These are phyloP conservation scores for Lepidiolamprologus cunningtoni DNA, from an alignment of 2,113 vertebrate species.

Conservation along the genomic window DNA sequence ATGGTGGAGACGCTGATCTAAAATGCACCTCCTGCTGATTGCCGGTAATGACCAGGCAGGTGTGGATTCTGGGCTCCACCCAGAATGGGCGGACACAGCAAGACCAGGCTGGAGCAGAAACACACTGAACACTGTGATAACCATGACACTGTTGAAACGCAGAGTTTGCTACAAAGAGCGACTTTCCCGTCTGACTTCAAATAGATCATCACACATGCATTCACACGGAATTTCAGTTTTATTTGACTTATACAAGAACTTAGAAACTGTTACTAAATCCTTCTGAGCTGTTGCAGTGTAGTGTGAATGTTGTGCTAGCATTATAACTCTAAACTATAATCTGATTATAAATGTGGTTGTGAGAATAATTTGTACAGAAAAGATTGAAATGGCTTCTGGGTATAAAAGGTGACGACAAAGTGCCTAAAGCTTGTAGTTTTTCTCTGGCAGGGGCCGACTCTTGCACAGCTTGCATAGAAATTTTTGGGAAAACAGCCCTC, in stretches of 20 bases:
- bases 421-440: neutral
- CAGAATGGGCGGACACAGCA: neutral
- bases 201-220: neutral
- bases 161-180: neutral
- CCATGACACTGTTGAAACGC: constrained; percentile 87
- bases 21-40: neutral
- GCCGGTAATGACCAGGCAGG: neutral
- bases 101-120: neutral
- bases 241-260: neutral
- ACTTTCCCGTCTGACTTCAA: neutral
- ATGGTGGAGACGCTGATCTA: neutral
- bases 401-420: neutral
- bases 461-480: neutral
- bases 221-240: neutral
- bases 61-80: neutral
- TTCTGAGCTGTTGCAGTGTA: neutral
- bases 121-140: constrained; percentile 69
- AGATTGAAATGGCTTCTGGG: neutral
- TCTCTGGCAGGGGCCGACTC: neutral
- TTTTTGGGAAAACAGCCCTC: neutral
- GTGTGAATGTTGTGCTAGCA: neutral
- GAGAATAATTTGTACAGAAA: neutral
- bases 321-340: neutral
- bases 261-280: neutral
- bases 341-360: neutral